Conservation (phyloP, 2,888 invertebrate genomes). For the Venusia cambrica region DNA sequence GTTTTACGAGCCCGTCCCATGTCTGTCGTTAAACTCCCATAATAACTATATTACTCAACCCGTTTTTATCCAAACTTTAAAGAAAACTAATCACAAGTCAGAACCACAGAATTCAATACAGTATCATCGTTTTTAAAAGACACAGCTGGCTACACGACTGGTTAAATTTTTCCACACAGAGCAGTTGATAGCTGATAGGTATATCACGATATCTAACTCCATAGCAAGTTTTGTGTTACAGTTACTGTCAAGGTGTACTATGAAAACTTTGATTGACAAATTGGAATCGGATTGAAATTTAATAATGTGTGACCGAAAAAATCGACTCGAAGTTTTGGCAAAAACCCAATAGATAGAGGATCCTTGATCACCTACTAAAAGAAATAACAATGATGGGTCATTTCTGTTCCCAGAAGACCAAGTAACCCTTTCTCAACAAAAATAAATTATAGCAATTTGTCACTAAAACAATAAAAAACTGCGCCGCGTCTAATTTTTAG, state of each 20-base stretch:
- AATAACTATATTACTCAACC: conserved; percentile 1
- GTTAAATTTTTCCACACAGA: conserved; percentile 5
- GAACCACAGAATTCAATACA: too few relatives aligned
- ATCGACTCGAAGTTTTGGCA: too few relatives aligned
- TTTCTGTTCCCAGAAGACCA: background rate
- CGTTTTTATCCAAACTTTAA: conserved; percentile 8
- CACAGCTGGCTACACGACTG: conserved; percentile 12
- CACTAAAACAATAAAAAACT: conserved; percentile 13
- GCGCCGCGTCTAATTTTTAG: conserved; percentile 16
- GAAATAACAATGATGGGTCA: too few relatives aligned
- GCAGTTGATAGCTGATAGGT: conserved; percentile 2
- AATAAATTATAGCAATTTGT: conserved; percentile 14
- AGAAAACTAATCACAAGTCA: conserved; percentile 17
- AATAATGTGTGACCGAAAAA: too few relatives aligned
- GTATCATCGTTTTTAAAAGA: conserved; percentile 18
- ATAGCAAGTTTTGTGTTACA: too few relatives aligned
- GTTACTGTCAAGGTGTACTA: too few relatives aligned
- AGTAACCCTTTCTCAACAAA: conserved; percentile 5
- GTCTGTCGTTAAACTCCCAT: conserved; percentile 4
- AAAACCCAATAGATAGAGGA: too few relatives aligned
- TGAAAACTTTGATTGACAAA: too few relatives aligned
- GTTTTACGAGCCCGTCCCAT: background rate
- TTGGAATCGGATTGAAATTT: too few relatives aligned
- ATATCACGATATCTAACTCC: too few relatives aligned
- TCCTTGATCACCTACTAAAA: too few relatives aligned